A percentile compares a stretch with the other conserved stretches of the same genome.
phyloP scores from a whole-genome alignment of 2,113 vertebrate genomes.

The Himantopus leucocephalus region DNA sequence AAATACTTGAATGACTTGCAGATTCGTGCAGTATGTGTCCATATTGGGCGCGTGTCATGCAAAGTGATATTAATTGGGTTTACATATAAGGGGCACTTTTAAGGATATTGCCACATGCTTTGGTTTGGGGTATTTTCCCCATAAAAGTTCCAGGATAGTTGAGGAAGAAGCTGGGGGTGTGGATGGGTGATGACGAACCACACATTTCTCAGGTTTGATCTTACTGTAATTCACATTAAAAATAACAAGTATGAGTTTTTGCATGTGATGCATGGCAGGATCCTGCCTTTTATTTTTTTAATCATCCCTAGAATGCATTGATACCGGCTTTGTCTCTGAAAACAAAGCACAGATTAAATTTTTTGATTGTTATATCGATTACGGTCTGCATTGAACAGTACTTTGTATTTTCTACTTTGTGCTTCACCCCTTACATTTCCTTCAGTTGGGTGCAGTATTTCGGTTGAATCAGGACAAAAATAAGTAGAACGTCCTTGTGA shows the following conservation, averaged over 20 bases:
- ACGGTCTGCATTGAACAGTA: not conserved
- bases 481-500: not conserved
- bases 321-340: not conserved
- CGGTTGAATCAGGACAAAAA: not conserved
- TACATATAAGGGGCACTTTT: not conserved
- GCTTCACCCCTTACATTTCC: not conserved
- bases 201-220: not conserved
- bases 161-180: not conserved
- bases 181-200: not conserved
- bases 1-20: not conserved
- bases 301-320: not conserved
- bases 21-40: fast-evolving
- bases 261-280: not conserved
- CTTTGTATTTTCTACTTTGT: not conserved
- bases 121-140: not conserved
- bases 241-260: not conserved
- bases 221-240: not conserved
- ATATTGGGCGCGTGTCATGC: fast-evolving
- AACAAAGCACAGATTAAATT: not conserved
- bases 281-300: not conserved
- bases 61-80: not conserved
- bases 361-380: not conserved
- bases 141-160: not conserved
- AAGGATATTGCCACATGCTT: not conserved
- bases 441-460: not conserved